Evolutionary conservation across 2,797 vertebrate species (phyloP), one percentile per base, ranked within the genome.

Genomic region (Micropoecilia bifurca): DNA sequence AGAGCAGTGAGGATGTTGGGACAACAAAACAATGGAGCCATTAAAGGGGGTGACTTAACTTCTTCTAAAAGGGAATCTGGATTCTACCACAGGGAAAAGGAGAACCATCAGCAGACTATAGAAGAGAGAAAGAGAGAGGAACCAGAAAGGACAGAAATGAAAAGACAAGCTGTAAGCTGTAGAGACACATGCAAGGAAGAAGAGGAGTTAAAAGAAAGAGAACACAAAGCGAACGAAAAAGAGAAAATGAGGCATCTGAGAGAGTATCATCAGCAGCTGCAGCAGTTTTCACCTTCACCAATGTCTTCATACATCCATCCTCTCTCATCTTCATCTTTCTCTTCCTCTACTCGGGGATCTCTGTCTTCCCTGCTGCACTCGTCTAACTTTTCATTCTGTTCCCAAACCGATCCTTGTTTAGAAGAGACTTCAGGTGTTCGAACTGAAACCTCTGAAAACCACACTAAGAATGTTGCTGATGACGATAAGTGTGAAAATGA

Each of bases 221-320:
- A 79, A 47, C 46, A 71, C 45, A 88, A 55, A 2, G 46, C 0
- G 63, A 47, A 75, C 36, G 63, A 96, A 79, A 94, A 91, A 33
- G 96, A 97, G 76, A 95, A 94, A 69, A 95, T 96, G 83, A 95
- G 92, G 2, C 97, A 97, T 88, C 89, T 99, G 79, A 96, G 92
- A 76, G 90, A 89, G 81, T 98, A 97, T 89, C 97, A 99, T 83
- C 96, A 97, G 91, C 96, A 97, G 83, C 96, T 99, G 78, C 98
- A 99, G 88, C 91, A 92, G 89, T 90, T 91, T 71, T 81, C 80
- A 1, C 95, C 97, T 59, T 94, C 94, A 63, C 71, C 89, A 61
- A 25, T 28, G 20, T 83, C 83, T 63, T 84, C 80, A 25, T 85
- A 83, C 59, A 47, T 66, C 50, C 73, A 69, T 48, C 66, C 77